These are phyloP conservation scores for Chrysina gloriosa DNA, from an alignment of 2,888 invertebrate species.

Conservation along the genomic window DNA sequence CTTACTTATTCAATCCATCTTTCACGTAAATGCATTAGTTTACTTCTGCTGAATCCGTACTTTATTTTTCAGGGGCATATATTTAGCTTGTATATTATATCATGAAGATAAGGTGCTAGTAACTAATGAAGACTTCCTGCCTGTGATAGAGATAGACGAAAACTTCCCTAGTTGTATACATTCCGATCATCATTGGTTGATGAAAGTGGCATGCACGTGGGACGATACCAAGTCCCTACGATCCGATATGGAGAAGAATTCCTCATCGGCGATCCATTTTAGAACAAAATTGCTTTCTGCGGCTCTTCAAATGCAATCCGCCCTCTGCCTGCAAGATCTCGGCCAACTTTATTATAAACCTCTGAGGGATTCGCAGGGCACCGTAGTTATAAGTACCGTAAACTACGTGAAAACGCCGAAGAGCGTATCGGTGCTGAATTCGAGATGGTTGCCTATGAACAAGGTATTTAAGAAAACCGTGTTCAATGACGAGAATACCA, in stretches of 20 bases:
- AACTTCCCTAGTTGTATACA: conserved; percentile 92
- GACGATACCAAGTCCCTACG: conserved; percentile 92
- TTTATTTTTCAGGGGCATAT: conserved; percentile 81
- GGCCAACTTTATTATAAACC: conserved; percentile 96
- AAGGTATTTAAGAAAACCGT: conserved; percentile 83
- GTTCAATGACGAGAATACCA: conserved; percentile 79
- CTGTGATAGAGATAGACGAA: conserved; percentile 97
- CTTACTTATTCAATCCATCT: no score
- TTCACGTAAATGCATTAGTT: no score
- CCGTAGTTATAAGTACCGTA: conserved; percentile 89
- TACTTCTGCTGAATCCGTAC: no score
- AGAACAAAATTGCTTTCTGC: conserved; percentile 92
- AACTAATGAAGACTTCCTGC: conserved; percentile 96
- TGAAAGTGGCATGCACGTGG: conserved; percentile 97
- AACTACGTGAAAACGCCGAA: conserved; percentile 85
- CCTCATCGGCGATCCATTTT: conserved; percentile 91
- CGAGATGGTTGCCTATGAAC: conserved; percentile 91
- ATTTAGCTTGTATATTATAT: conserved; percentile 92
- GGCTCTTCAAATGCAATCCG: conserved; percentile 91
- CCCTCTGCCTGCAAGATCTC: conserved; percentile 90
- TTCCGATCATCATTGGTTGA: conserved; percentile 96
- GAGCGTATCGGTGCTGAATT: conserved; percentile 87
- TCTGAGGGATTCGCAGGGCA: conserved; percentile 88
- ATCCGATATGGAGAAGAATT: conserved; percentile 95
- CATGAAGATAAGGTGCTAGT: conserved; percentile 96